These are phyloP conservation scores for Darevskia nairensis DNA, from an alignment of 2,797 vertebrate species.

Conservation along the genomic window DNA sequence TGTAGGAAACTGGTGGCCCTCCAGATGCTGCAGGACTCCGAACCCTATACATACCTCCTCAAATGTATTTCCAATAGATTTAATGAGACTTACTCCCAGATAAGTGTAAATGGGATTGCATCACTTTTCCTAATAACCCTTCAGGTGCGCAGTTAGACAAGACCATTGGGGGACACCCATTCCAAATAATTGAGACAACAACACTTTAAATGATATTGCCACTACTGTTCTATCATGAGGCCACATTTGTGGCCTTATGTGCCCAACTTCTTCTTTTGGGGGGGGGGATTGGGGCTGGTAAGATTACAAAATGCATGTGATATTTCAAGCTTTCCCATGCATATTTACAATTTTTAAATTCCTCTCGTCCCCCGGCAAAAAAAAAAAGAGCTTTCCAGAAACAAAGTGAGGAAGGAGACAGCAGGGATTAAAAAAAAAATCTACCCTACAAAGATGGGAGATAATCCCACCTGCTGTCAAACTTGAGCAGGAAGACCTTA, in stretches of 20 bases:
- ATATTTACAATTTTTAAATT: conserved; percentile 57
- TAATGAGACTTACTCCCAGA: too few relatives aligned
- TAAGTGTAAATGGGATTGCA: too few relatives aligned
- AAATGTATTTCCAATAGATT: too few relatives aligned
- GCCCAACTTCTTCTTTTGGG: conserved; percentile 2
- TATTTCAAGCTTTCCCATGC: not conserved
- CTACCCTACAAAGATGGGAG: conserved; percentile 78
- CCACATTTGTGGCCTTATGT: not conserved
- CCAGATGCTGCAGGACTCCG: too few relatives aligned
- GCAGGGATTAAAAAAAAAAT: conserved; percentile 72
- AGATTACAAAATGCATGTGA: not conserved
- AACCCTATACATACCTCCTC: too few relatives aligned
- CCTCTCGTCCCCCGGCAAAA: conserved; percentile 66
- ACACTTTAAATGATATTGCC: not conserved
- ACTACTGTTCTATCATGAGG: not conserved
- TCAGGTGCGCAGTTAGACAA: not conserved
- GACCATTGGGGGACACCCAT: not conserved
- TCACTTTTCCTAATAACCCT: not conserved
- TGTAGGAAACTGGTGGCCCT: too few relatives aligned
- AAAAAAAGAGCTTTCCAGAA: conserved; percentile 75
- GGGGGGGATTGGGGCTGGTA: not conserved
- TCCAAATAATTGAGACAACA: not conserved
- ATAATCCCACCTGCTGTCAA: conserved; percentile 81
- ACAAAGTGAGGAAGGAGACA: conserved; percentile 77
- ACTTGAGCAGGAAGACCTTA: conserved; percentile 74